These are phyloP conservation scores for Ernsta delagoae DNA, from an alignment of 2,888 invertebrate species.

Conservation along the genomic window DNA sequence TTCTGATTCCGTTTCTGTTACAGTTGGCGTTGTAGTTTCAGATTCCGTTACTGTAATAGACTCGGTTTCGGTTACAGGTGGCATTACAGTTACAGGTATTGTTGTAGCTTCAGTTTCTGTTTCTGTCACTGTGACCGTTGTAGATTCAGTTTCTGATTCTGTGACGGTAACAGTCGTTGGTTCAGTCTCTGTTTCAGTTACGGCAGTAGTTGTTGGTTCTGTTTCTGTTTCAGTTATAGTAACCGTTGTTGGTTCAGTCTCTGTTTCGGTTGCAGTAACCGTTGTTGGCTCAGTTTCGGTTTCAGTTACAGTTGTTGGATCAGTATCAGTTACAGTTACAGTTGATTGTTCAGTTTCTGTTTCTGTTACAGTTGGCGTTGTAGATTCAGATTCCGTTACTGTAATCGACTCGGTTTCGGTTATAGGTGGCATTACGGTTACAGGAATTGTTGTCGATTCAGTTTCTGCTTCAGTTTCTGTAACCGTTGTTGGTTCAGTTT, in stretches of 20 bases:
- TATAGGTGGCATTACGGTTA: constrained; percentile 7
- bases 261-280: too few species aligned
- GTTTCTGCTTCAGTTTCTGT: constrained; percentile 7
- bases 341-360: background rate
- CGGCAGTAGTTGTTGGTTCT: too few species aligned
- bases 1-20: background rate
- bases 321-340: constrained; percentile 16
- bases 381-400: background rate
- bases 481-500: too few species aligned
- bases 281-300: too few species aligned
- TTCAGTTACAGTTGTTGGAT: too few species aligned
- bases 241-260: too few species aligned
- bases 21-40: background rate
- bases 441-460: background rate
- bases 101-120: constrained; percentile 23
- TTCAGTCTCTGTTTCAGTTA: too few species aligned
- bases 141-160: constrained; percentile 6
- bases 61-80: constrained; percentile 8
- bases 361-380: background rate
- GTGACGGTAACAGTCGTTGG: constrained; percentile 23
- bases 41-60: background rate
- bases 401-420: constrained; percentile 11
- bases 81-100: background rate
- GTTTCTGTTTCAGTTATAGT: too few species aligned
- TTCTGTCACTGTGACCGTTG: constrained; percentile 27